Evolutionary conservation across 2,797 vertebrate species (phyloP), one percentile per base, ranked within the genome.

Genomic region (Tragelaphus oryx): DNA sequence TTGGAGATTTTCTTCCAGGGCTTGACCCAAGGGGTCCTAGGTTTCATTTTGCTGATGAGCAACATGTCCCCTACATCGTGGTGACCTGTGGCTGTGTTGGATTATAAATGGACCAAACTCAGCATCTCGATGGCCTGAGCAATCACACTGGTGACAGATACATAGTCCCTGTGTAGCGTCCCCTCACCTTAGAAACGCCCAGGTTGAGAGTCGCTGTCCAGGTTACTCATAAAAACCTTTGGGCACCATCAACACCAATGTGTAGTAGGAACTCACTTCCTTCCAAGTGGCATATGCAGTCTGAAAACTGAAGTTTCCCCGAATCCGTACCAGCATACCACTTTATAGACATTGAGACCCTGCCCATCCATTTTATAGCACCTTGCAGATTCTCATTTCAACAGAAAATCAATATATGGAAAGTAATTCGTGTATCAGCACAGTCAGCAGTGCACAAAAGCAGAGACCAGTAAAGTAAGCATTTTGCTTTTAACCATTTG

Each of bases 391-490:
- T 95, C 94, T 89, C 76, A 33, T 84, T 95, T 96, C 84, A 97
- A 91, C 81, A 96, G 93, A 95, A 97, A 97, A 97, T 98, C 96
- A 95, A 97, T 97, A 96, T 62, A 95, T 96, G 95, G 91, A 97
- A 95, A 96, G n/a, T 50, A 93, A 85, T 85, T 78, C 30, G 0
- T 48, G 55, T 82, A 85, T 96, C 95, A 97, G 96, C 96, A 95
- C 22, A 76, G 91, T 96, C 91, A 86, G 74, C 87, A 88, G 71
- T 48, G 50, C 54, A 89, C 91, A 97, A 87, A 96, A 92, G 71
- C 78, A 57, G n/a, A 93, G 71, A 93, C 82, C 87, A 85, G 62
- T 65, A 91, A 92, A 78, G 83, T 87, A 97, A 97, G 92, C 95
- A 71, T 71, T 93, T 78, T 92, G 60, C 50, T 55, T 88, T 82